These are phyloP conservation scores for Heterotilapia buettikoferi DNA, from an alignment of 2,113 vertebrate species.

Conservation along the genomic window DNA sequence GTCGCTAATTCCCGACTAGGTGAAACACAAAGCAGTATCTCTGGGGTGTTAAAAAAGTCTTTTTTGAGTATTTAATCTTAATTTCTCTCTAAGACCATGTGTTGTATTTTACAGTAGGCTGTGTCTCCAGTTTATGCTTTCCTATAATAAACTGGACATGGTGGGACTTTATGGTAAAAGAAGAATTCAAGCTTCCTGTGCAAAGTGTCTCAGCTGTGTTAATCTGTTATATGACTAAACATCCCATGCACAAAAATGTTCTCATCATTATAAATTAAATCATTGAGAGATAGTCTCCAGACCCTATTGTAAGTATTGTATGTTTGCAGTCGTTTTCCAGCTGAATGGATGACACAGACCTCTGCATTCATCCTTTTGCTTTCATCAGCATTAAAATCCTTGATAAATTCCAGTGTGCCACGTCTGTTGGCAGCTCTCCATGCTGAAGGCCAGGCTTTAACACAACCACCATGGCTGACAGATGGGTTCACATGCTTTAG, in stretches of 20 bases:
- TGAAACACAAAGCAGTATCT: not conserved
- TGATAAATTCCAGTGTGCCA: not conserved
- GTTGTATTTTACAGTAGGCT: not conserved
- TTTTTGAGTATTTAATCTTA: not conserved
- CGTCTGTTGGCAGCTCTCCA: not conserved
- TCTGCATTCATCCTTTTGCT: not conserved
- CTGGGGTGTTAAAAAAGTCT: not conserved
- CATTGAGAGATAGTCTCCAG: not conserved
- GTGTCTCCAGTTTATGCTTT: not conserved
- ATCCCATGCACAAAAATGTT: not conserved
- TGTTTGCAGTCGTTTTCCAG: not conserved
- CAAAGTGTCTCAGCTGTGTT: not conserved
- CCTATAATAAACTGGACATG: not conserved
- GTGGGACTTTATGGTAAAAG: not conserved
- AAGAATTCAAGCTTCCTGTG: not conserved
- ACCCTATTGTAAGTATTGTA: not conserved
- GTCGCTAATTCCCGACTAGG: not conserved
- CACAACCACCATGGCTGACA: not conserved
- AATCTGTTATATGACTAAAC: not conserved
- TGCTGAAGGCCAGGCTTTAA: not conserved
- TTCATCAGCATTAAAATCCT: not conserved
- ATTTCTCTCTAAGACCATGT: not conserved
- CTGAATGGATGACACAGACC: not conserved
- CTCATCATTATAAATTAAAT: not conserved
- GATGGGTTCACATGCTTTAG: not conserved